Percentiles rank a stretch among this genome's conserved stretches.
These are phyloP conservation scores for Helicoverpa assulta DNA, from an alignment of 2,888 invertebrate genomes.

Conservation along the genomic window DNA sequence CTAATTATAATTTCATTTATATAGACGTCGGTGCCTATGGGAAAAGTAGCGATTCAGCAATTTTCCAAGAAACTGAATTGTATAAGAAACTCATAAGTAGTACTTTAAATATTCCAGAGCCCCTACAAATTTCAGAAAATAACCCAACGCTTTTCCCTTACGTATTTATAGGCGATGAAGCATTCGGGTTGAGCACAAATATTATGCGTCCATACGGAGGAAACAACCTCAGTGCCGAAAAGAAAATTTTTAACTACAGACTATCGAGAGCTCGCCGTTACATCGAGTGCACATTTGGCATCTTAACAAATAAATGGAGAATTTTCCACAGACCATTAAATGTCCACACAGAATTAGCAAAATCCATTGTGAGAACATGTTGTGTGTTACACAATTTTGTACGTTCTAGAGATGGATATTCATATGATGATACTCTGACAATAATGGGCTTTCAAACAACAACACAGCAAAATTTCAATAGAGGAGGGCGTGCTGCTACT, in stretches of 20 bases:
- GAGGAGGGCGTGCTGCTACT: conserved; percentile 20
- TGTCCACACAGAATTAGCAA: conserved; percentile 1
- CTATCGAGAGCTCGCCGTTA: conserved; percentile 12
- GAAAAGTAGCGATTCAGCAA: conserved; percentile 39
- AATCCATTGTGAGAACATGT: conserved; percentile 41
- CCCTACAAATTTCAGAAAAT: conserved; percentile 39
- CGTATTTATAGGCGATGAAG: conserved; percentile 30
- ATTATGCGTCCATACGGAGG: too few relatives aligned
- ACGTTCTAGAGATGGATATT: conserved; percentile 35
- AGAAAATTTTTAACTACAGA: conserved; percentile 9
- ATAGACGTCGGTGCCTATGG: conserved; percentile 53
- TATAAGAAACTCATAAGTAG: conserved; percentile 33
- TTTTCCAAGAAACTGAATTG: conserved; percentile 37
- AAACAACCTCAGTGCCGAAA: neutral
- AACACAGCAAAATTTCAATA: conserved; percentile 30
- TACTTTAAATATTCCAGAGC: conserved; percentile 38
- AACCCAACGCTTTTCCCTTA: conserved; percentile 42
- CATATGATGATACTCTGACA: conserved; percentile 32
- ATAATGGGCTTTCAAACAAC: conserved; percentile 30
- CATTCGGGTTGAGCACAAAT: conserved; percentile 13
- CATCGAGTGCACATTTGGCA: conserved; percentile 23
- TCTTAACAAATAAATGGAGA: conserved; percentile 24
- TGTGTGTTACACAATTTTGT: conserved; percentile 48
- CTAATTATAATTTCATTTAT: conserved; percentile 17
- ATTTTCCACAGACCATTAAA: conserved; percentile 27